Conservation (phyloP, 2,888 invertebrate genomes). For the Thalpophila matura region DNA sequence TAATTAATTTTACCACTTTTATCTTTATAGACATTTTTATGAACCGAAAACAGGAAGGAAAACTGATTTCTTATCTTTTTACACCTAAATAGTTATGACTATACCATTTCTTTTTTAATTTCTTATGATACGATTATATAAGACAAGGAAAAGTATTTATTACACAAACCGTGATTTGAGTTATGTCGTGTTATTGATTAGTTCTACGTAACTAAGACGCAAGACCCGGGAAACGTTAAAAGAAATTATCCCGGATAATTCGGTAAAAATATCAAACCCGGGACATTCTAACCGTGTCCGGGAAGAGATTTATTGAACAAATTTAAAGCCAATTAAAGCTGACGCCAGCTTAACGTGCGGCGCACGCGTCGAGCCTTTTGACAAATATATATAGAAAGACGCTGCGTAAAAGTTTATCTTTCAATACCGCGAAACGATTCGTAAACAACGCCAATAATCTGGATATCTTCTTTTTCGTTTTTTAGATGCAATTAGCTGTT, state of each 20-base stretch:
- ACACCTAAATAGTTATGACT: not conserved
- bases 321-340: conserved; percentile 77
- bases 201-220: conserved; percentile 29
- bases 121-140: conserved; percentile 24
- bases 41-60: conserved; percentile 10
- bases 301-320: conserved; percentile 73
- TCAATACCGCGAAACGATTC: conserved; percentile 62
- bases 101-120: conserved; percentile 13
- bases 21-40: not conserved
- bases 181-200: conserved; percentile 43
- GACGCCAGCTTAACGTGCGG: conserved; percentile 66
- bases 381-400: conserved; percentile 70
- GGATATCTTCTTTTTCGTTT: conserved; percentile 3
- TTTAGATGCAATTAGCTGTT: too few relatives aligned
- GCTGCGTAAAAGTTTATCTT: conserved; percentile 66
- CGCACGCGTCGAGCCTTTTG: conserved; percentile 67
- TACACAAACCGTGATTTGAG: conserved; percentile 24
- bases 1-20: not conserved
- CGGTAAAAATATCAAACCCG: conserved; percentile 37
- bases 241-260: conserved; percentile 56
- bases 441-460: conserved; percentile 27
- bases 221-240: conserved; percentile 33
- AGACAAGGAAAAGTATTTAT: conserved; percentile 39
- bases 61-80: not conserved
- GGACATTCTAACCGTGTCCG: conserved; percentile 61